Conservation (phyloP, 2,888 invertebrate species). For the Ceratothoa steindachneri region DNA sequence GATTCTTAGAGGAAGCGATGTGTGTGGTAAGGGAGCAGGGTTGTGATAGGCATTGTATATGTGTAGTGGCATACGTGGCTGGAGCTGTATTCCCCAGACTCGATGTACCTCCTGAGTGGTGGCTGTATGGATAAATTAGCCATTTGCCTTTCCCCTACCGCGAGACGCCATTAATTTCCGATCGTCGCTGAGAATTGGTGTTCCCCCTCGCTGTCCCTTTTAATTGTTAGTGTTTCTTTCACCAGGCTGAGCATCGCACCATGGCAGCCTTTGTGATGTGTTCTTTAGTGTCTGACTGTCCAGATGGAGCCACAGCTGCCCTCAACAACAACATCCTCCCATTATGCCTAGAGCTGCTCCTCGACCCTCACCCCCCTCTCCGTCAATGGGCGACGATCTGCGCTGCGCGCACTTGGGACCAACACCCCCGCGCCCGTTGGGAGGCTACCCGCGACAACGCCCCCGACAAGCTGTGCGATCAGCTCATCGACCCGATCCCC, state of each 20-base stretch:
- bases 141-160: no score
- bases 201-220: no score
- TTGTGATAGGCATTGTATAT: no score
- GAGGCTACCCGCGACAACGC: conserved; percentile 91
- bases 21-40: no score
- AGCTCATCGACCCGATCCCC: conserved; percentile 75
- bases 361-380: conserved; percentile 49
- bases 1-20: no score
- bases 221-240: no score
- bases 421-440: conserved; percentile 84
- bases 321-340: conserved; percentile 84
- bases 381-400: conserved; percentile 41
- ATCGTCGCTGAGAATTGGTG: no score
- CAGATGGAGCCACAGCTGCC: conserved; percentile 83
- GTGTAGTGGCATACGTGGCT: no score
- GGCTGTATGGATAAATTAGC: no score
- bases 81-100: no score
- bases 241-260: conserved; percentile 69
- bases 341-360: conserved; percentile 83
- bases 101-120: no score
- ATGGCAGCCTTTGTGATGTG: conserved; percentile 92
- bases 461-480: conserved; percentile 84
- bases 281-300: conserved; percentile 84
- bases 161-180: no score
- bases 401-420: conserved; percentile 82